These are phyloP conservation scores for Emys orbicularis DNA, from an alignment of 2,797 vertebrate species.

Conservation along the genomic window DNA sequence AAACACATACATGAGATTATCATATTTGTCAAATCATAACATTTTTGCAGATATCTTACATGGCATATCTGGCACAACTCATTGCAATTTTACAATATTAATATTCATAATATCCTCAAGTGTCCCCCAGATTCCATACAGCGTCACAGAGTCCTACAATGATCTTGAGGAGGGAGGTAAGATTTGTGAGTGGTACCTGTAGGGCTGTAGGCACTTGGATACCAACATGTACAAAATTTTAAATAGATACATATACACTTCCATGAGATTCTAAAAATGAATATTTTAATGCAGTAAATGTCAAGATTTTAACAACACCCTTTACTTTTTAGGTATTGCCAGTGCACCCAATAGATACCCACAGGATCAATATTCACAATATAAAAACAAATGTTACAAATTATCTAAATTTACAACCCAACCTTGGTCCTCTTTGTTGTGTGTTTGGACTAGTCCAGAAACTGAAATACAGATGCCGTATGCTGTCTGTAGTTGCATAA, in stretches of 20 bases:
- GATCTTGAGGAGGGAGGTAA: not conserved
- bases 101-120: no score
- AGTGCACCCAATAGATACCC: not conserved
- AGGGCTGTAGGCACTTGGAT: not conserved
- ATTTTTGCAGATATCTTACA: no score
- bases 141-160: no score
- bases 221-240: not conserved
- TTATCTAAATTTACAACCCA: slow-evolving; percentile 33
- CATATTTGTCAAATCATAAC: no score
- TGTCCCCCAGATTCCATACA: no score
- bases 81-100: no score
- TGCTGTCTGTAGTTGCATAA: slow-evolving; percentile 49
- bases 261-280: not conserved
- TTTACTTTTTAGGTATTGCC: not conserved
- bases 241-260: not conserved
- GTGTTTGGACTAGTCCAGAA: slow-evolving; percentile 53
- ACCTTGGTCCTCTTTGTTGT: slow-evolving; percentile 5
- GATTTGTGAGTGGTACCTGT: not conserved
- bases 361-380: not conserved
- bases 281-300: not conserved
- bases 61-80: no score
- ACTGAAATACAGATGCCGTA: slow-evolving; percentile 14
- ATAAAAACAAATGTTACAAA: slow-evolving; percentile 45
- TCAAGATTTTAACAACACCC: not conserved
- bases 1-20: no score